A percentile compares a stretch with the other conserved stretches of the same genome.
These are phyloP conservation scores for Nesogale talazaci DNA, from an alignment of 2,113 vertebrate species.

Conservation along the genomic window DNA sequence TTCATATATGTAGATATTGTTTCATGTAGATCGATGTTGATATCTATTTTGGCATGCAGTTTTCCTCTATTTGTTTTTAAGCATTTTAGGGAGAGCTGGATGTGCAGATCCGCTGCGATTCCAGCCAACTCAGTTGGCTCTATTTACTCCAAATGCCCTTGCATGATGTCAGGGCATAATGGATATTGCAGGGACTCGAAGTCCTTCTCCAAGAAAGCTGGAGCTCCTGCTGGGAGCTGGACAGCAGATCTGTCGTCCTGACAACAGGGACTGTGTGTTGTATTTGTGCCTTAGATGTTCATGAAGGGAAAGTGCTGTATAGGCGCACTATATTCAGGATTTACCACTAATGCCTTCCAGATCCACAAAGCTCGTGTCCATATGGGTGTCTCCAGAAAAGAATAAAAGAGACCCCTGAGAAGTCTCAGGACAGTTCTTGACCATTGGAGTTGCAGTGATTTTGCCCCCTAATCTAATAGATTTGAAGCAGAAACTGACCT, in stretches of 20 bases:
- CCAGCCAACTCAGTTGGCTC: not conserved
- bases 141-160: slow-evolving; percentile 5
- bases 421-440: not conserved
- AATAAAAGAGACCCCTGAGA: not conserved
- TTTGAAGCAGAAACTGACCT: not conserved
- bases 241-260: slow-evolving; percentile 59
- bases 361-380: slow-evolving; percentile 8
- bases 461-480: not conserved
- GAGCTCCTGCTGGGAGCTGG: slow-evolving; percentile 4
- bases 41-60: not conserved
- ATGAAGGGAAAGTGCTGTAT: slow-evolving; percentile 50
- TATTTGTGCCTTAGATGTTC: slow-evolving; percentile 63
- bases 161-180: slow-evolving; percentile 56
- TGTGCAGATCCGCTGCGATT: not conserved
- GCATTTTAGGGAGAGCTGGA: not conserved
- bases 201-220: slow-evolving; percentile 36
- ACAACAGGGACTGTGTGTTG: slow-evolving; percentile 15
- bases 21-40: not conserved
- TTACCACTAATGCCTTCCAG: slow-evolving; percentile 70
- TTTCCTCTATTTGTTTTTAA: slow-evolving; percentile 47
- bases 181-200: slow-evolving; percentile 15
- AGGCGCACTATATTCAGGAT: slow-evolving; percentile 32
- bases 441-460: not conserved
- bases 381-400: slow-evolving; percentile 19
- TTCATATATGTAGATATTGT: not conserved